phyloP scores from a whole-genome alignment of 1,140 invertebrate species.

The Rhopalosiphum maidis region DNA sequence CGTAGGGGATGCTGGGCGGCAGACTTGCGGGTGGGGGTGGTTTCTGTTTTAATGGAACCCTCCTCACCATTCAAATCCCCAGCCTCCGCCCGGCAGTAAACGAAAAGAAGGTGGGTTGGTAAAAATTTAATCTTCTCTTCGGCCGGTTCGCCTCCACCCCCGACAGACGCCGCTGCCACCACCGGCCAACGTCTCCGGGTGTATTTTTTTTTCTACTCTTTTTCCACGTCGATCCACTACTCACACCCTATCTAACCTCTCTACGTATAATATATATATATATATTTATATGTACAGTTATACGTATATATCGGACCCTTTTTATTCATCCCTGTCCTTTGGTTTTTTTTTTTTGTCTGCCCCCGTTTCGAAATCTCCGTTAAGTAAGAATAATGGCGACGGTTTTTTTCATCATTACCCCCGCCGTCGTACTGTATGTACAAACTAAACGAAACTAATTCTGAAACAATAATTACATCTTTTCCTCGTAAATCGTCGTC shows the following conservation, averaged over 20 bases:
- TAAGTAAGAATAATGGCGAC: slow-evolving; percentile 58
- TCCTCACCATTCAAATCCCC: neutral
- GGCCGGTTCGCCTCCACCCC: slow-evolving; percentile 41
- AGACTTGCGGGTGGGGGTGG: slow-evolving; percentile 25
- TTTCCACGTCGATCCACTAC: slow-evolving; percentile 13
- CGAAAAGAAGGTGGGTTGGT: slow-evolving; percentile 55
- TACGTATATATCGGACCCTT: slow-evolving; percentile 26
- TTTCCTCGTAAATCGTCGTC: slow-evolving; percentile 39
- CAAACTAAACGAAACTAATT: slow-evolving; percentile 53
- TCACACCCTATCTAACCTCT: neutral
- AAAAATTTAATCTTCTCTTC: slow-evolving; percentile 57
- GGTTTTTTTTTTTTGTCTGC: slow-evolving; percentile 36
- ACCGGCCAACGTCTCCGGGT: neutral
- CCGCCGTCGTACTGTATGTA: neutral
- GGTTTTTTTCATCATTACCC: slow-evolving; percentile 54
- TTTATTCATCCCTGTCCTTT: slow-evolving; percentile 14
- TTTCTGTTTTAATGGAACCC: slow-evolving; percentile 54
- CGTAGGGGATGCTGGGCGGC: neutral
- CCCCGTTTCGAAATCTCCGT: slow-evolving; percentile 54
- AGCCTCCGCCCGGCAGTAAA: neutral
- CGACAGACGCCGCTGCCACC: neutral
- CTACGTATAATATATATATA: neutral
- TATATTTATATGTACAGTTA: neutral
- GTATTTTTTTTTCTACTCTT: neutral
- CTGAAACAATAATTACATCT: slow-evolving; percentile 54